A percentile compares a stretch with the other conserved stretches of the same genome.
Conservation (phyloP, 2,888 invertebrate species). For the Synanthedon myopaeformis region DNA sequence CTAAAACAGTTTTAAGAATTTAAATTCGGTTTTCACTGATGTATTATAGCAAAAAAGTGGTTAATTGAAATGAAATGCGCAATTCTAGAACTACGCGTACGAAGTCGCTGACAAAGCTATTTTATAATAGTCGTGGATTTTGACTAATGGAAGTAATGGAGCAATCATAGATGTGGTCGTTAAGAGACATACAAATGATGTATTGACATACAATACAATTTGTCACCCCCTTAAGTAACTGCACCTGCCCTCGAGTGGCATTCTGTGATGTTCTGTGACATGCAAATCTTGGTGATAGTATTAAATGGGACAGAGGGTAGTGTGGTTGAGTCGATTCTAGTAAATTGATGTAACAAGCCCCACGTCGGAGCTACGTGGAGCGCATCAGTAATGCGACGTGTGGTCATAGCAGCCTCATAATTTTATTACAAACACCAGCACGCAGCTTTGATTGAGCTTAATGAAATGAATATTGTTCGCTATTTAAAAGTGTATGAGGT, state of each 20-base stretch:
- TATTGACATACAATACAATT: constrained; percentile 35
- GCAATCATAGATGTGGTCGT: background rate
- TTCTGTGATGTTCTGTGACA: constrained; percentile 44
- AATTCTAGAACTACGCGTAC: no score
- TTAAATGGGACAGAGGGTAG: constrained; percentile 57
- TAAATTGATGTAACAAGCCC: constrained; percentile 55
- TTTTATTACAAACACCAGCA: constrained; percentile 39
- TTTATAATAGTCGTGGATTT: no score
- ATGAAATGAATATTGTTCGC: background rate
- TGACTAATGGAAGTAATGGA: no score
- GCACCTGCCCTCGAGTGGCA: constrained; percentile 10
- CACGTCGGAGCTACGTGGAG: constrained; percentile 21
- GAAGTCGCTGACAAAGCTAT: no score
- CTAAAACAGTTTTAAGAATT: no score
- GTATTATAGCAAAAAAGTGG: no score
- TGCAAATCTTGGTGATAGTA: constrained; percentile 67
- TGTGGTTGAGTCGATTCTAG: constrained; percentile 27
- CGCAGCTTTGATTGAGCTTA: constrained; percentile 22
- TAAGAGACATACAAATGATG: constrained; percentile 21
- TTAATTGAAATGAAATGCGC: no score
- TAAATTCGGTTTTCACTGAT: no score
- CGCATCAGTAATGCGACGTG: constrained; percentile 20
- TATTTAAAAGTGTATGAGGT: background rate
- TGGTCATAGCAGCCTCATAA: constrained; percentile 37
- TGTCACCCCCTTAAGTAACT: constrained; percentile 10